These are phyloP conservation scores for Pterostichus madidus DNA, from an alignment of 2,888 invertebrate genomes.

Conservation along the genomic window DNA sequence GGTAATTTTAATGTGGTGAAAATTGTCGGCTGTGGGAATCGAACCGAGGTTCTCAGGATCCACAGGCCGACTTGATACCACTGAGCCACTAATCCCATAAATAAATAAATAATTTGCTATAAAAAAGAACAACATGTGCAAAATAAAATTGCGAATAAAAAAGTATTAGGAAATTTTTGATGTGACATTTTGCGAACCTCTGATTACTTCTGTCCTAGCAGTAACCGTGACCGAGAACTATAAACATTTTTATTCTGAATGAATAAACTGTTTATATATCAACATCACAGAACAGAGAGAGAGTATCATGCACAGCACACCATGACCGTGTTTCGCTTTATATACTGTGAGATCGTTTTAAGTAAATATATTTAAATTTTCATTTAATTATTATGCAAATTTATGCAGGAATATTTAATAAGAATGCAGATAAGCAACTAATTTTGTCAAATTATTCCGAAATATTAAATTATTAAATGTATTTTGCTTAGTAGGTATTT, in stretches of 20 bases:
- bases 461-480: conserved; percentile 28
- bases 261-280: conserved; percentile 36
- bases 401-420: conserved; percentile 1
- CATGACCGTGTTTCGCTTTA: background rate
- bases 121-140: too few relatives aligned
- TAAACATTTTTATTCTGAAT: conserved; percentile 51
- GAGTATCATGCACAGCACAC: background rate
- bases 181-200: conserved; percentile 5
- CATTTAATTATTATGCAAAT: conserved; percentile 29
- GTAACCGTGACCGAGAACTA: conserved; percentile 47
- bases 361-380: conserved; percentile 10
- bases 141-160: too few relatives aligned
- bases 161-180: background rate
- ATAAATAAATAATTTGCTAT: too few relatives aligned
- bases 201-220: conserved; percentile 29
- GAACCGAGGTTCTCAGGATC: too few relatives aligned
- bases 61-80: too few relatives aligned
- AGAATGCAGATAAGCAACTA: too few relatives aligned
- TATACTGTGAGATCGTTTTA: background rate
- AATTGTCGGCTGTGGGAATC: too few relatives aligned
- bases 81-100: too few relatives aligned
- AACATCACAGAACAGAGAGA: background rate
- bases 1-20: too few relatives aligned
- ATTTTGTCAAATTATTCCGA: background rate
- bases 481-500: background rate